Percentiles rank a stretch among this genome's conserved stretches.
These are phyloP conservation scores for Platysternon megacephalum DNA, from an alignment of 2,113 vertebrate species.

Conservation along the genomic window DNA sequence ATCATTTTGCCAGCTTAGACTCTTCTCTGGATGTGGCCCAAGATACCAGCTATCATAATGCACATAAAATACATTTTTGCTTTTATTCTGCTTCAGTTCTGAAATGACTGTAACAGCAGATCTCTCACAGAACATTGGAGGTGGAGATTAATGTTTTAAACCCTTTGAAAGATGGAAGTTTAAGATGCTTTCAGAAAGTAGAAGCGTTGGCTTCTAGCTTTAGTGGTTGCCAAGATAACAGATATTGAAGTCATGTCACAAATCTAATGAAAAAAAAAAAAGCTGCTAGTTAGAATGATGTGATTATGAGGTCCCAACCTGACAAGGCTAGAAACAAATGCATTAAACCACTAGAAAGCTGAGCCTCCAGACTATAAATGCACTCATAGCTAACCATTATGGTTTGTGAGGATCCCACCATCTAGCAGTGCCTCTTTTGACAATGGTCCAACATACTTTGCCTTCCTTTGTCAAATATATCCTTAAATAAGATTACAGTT, in stretches of 20 bases:
- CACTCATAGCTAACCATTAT: background rate
- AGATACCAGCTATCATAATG: background rate
- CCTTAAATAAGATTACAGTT: background rate
- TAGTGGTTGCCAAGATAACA: background rate
- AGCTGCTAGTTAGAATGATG: background rate
- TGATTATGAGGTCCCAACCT: background rate
- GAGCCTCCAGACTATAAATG: background rate
- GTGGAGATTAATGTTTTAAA: background rate
- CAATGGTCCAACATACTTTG: background rate
- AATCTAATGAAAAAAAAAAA: background rate
- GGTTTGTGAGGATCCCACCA: background rate
- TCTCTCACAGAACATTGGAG: fast-evolving
- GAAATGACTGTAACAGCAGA: fast-evolving
- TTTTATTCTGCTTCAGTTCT: background rate
- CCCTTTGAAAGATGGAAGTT: background rate
- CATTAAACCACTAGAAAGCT: background rate
- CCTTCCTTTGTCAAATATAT: background rate
- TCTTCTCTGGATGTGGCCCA: background rate
- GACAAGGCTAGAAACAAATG: background rate
- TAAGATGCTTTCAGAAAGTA: background rate
- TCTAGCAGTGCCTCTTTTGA: background rate
- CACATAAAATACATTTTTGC: background rate
- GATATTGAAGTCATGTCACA: background rate
- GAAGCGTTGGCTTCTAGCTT: background rate
- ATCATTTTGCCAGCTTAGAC: background rate